phyloP scores from a whole-genome alignment of 2,888 invertebrate genomes.

The Orchestes rusci region DNA sequence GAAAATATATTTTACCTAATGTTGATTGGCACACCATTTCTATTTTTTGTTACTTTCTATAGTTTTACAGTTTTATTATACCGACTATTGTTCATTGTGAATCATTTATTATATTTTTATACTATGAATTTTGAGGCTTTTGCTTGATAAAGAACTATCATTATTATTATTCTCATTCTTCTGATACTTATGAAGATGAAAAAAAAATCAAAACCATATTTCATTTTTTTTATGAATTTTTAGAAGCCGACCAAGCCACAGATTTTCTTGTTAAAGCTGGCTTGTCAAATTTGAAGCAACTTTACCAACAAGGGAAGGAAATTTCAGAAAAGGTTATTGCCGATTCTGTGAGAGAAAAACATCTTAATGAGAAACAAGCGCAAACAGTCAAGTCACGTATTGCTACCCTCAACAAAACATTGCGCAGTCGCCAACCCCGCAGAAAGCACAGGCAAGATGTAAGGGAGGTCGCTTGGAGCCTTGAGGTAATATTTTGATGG shows the following conservation, averaged over 20 bases:
- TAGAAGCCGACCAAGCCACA: slow-evolving; percentile 71
- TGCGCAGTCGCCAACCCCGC: slow-evolving; percentile 55
- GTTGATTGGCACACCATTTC: no score
- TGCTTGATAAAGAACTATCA: no score
- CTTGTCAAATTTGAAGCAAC: slow-evolving; percentile 60
- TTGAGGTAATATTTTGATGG: slow-evolving; percentile 57
- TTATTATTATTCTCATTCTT: no score
- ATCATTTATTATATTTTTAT: no score
- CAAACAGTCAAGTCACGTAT: slow-evolving; percentile 70
- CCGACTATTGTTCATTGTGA: no score
- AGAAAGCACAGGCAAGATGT: slow-evolving; percentile 61
- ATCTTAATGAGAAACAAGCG: slow-evolving; percentile 65
- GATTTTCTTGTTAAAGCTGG: slow-evolving; percentile 72
- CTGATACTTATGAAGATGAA: no score
- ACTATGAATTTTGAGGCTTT: no score
- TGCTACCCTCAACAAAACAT: slow-evolving; percentile 67
- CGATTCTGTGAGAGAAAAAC: slow-evolving; percentile 49
- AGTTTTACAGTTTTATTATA: no score
- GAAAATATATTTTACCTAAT: no score
- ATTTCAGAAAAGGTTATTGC: slow-evolving; percentile 59
- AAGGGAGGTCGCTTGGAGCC: slow-evolving; percentile 74
- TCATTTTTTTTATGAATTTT: slow-evolving; percentile 7
- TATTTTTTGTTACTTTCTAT: no score
- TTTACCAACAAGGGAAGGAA: slow-evolving; percentile 62
- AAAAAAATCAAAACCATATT: no score